Evolutionary conservation across 2,797 vertebrate genomes (phyloP).

Genomic region (Falco biarmicus): DNA sequence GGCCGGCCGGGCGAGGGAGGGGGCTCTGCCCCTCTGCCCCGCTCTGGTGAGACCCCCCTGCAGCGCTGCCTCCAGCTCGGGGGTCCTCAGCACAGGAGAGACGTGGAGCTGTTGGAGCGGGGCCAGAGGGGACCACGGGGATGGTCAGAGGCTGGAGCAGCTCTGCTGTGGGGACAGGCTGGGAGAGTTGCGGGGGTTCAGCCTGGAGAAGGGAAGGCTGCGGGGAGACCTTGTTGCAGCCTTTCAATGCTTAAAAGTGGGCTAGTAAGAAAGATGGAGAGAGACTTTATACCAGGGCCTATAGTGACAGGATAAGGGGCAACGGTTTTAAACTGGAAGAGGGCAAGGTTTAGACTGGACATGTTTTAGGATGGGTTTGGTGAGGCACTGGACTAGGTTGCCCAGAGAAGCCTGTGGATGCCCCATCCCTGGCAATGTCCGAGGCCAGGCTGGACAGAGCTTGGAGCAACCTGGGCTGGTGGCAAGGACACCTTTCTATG

Average conservation of each 20-base stretch:
- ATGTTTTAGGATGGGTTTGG: accelerated
- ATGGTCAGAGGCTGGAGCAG: not conserved
- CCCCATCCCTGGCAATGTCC: not conserved
- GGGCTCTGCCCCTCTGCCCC: no score
- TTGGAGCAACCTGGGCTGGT: not conserved
- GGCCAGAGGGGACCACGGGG: accelerated
- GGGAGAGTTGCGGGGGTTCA: not conserved
- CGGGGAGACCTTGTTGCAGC: no score
- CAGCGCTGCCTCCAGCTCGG: no score
- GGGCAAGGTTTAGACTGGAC: no score
- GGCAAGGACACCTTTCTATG: not conserved
- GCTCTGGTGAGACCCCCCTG: no score
- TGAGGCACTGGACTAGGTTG: not conserved
- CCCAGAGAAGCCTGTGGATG: not conserved
- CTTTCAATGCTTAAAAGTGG: no score
- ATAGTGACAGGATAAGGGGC: not conserved
- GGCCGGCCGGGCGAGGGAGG: no score
- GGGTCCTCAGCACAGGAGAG: no score
- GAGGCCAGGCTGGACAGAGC: not conserved
- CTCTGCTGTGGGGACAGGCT: not conserved
- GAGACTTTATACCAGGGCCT: not conserved
- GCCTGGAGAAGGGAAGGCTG: not conserved
- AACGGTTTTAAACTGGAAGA: no score
- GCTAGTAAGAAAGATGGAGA: no score
- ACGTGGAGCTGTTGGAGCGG: accelerated